Evolutionary conservation across 1,140 invertebrate genomes (phyloP).

Genomic region (Danaus plexippus): DNA sequence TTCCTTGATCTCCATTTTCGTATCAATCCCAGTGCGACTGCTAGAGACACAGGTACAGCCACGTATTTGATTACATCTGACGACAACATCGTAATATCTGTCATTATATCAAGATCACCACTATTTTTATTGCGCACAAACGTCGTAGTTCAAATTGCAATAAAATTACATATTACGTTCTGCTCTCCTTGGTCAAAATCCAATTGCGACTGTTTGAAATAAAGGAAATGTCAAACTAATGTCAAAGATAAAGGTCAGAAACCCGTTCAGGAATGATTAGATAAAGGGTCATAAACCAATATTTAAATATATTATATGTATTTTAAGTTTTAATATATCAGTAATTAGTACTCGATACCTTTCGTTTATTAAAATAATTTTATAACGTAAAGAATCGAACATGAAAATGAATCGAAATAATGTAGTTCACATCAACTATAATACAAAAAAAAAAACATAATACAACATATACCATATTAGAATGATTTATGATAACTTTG

Average conservation of each 20-base stretch:
- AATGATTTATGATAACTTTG: too few relatives aligned
- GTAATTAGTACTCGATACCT: too few relatives aligned
- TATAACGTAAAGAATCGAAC: too few relatives aligned
- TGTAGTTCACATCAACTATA: too few relatives aligned
- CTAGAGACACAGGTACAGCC: constrained; percentile 56
- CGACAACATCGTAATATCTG: constrained; percentile 39
- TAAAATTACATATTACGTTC: constrained; percentile 23
- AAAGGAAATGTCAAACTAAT: constrained; percentile 25
- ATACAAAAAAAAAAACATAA: too few relatives aligned
- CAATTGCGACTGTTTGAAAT: constrained; percentile 13
- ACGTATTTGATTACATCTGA: constrained; percentile 40
- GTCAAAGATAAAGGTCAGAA: constrained; percentile 40
- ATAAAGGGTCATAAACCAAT: too few relatives aligned
- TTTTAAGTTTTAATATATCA: too few relatives aligned
- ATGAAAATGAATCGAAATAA: too few relatives aligned
- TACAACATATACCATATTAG: too few relatives aligned
- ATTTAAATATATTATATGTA: too few relatives aligned
- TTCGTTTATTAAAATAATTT: too few relatives aligned
- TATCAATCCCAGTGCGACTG: constrained; percentile 53
- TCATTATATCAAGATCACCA: constrained; percentile 16
- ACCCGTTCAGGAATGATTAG: constrained; percentile 28
- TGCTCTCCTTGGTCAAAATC: constrained; percentile 16
- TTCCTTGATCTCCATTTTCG: constrained; percentile 58
- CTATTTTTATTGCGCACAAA: constrained; percentile 7
- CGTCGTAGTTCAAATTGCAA: constrained; percentile 15